Conservation (phyloP, 2,888 invertebrate species). For the Eristalis intricaria region DNA sequence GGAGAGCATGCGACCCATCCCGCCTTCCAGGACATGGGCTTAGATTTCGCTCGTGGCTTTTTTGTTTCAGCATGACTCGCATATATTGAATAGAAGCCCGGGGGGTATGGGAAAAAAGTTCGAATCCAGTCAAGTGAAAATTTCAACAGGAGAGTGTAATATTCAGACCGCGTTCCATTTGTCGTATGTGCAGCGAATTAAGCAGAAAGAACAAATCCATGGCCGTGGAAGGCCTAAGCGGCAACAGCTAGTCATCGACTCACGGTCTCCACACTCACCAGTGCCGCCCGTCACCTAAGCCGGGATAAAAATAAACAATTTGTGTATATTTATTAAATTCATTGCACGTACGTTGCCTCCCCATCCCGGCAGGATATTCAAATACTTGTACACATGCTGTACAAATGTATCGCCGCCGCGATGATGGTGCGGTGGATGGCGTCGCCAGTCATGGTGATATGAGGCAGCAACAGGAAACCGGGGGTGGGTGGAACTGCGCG, state of each 20-base stretch:
- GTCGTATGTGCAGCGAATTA: conserved; percentile 71
- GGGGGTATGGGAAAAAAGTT: conserved; percentile 29
- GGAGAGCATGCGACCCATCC: neutral
- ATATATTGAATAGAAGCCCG: conserved; percentile 50
- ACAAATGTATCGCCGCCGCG: conserved; percentile 20
- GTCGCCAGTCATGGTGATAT: neutral
- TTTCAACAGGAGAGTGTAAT: conserved; percentile 40
- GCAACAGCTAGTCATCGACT: conserved; percentile 67
- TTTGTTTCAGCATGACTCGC: conserved; percentile 31
- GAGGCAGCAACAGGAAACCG: conserved; percentile 6
- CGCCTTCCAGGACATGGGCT: conserved; percentile 18
- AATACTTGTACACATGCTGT: conserved; percentile 52
- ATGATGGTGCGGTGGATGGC: neutral
- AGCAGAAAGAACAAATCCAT: conserved; percentile 44
- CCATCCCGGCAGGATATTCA: conserved; percentile 64
- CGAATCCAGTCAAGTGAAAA: conserved; percentile 58
- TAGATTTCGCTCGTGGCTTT: conserved; percentile 18
- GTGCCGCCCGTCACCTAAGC: conserved; percentile 63
- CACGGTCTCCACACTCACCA: conserved; percentile 52
- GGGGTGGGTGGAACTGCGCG: conserved; percentile 24
- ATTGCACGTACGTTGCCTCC: conserved; percentile 64
- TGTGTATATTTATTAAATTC: conserved; percentile 71
- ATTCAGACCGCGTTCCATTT: conserved; percentile 65
- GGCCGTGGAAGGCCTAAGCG: conserved; percentile 47
- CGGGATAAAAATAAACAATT: conserved; percentile 71